Evolutionary conservation across 2,113 vertebrate species (phyloP).

Genomic region (Cyprinodon variegatus): DNA sequence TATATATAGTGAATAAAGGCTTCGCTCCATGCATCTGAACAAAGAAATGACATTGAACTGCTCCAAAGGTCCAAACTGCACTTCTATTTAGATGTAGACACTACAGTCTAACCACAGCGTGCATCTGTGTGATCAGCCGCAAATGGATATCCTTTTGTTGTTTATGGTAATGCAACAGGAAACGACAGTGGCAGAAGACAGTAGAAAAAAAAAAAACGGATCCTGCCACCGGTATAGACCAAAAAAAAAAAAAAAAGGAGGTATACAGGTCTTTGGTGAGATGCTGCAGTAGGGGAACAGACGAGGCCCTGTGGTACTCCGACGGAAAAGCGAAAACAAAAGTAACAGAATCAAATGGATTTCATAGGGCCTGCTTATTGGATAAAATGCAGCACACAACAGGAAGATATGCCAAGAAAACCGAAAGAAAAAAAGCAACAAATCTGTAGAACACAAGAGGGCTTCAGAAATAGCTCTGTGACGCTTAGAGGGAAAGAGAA

Average conservation of each 20-base stretch:
- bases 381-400: conserved; percentile 29
- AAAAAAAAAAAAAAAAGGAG: background rate
- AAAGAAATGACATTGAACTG: conserved; percentile 37
- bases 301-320: conserved; percentile 4
- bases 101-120: conserved; percentile 27
- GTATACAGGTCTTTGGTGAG: background rate
- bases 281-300: background rate
- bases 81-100: conserved; percentile 34
- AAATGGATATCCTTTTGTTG: conserved; percentile 44
- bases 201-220: conserved; percentile 12
- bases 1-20: background rate
- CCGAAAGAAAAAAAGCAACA: conserved; percentile 20
- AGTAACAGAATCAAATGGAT: conserved; percentile 23
- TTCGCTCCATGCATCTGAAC: conserved; percentile 19
- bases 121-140: conserved; percentile 10
- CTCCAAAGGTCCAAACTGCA: conserved; percentile 43
- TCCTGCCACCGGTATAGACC: background rate
- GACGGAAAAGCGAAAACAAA: background rate
- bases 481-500: conserved; percentile 53
- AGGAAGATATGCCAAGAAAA: conserved; percentile 51
- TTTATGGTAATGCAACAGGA: conserved; percentile 59
- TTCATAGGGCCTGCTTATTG: conserved; percentile 18
- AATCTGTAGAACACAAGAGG: conserved; percentile 52
- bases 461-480: conserved; percentile 70
- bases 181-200: conserved; percentile 11